Evolutionary conservation across 2,797 vertebrate species (phyloP), one percentile per base, ranked within the genome.

Genomic region (Melanitta fusca): DNA sequence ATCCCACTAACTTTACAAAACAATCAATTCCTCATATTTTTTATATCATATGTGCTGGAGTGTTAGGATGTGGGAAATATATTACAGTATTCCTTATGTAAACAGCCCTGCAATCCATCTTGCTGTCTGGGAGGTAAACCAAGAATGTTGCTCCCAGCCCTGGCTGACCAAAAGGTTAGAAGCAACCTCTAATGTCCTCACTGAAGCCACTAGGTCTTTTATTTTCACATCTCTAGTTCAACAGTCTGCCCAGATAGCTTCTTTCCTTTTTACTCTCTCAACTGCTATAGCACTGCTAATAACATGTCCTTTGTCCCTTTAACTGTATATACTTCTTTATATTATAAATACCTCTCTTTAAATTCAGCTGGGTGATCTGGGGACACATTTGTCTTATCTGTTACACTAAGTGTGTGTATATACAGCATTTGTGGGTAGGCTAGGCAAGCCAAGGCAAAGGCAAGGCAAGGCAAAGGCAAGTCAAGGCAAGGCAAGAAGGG

Each of bases 71-170:
- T 20, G 53, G 72, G 39, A 85, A 93, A 83, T 19, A 36, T 2
- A 72, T 4, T 73, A 62, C 69, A 88, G 38, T 36, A 72, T 43
- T 91, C 57, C 57, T 5, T 25, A 0, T 13, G 6, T 56, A 60
- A 93, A 85, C 6, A 92, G 69, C 70, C 45, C 53, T 84, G 11
- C 43, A 87, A 82, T 71, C 39, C 17, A 4, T 41, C 68, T 38
- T 91, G 39, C 43, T 91, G 54, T 28, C 53, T 79, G 30, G 21
- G 75, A 89, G 38, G 53, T 8, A 85, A 92, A 96, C 10, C 13
- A 57, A 77, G 72, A 89, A 49, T 1, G 5, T 32, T 36, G 41
- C 28, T 34, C 30, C 58, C 70, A 78, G 53, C 28, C 58, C 8
- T 4, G 36, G 43, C 28, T 88, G 60, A 89, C 22, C 68, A 61